Evolutionary conservation across 2,888 invertebrate genomes (phyloP), one percentile per base, ranked within the genome.

Genomic region (Sepioteuthis lessoniana): DNA sequence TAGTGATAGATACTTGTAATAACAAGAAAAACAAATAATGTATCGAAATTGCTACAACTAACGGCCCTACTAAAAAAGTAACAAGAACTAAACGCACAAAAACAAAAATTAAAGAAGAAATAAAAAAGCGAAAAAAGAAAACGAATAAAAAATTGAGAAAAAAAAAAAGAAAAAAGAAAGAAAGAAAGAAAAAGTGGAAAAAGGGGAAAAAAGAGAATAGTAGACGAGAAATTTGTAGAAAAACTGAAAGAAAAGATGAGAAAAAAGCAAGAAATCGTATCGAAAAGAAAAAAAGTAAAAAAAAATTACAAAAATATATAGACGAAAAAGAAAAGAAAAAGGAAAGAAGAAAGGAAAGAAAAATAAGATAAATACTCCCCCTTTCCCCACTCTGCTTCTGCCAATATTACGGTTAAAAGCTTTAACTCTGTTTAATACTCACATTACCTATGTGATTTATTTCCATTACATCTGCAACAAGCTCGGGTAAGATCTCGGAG

Each of bases 401-500:
- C 91, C 55, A 38, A 38, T 91, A 46, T 91, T 42, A 91, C 38
- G 91, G 91, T 91, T 42, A 91, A 42, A 91, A 91, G 42, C 46
- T 46, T 38, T 42, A 46, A 91, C 91, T 42, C 91, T 31, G 38
- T 91, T 31, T 42, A 91, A 91, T 38, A 91, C 91, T 76, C 76
- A n/a, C 76, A 76, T 76, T 76, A 76, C 76, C 76, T n/a, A 76
- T 76, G n/a, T 76, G 76, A 76, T 76, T n/a, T 76, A 35, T 76
- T 76, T 76, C 76, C 76, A 76, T 76, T 76, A 76, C 76, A 10
- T 13, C 35, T 76, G 76, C 76, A 76, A 76, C 76, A 76, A 76
- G 76, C 76, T 76, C 76, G 76, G 76, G n/a, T 76, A 76, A 76
- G 76, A 76, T 76, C 76, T 76, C 76, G 76, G 76, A 76, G 76